Conservation (phyloP, 2,797 vertebrate genomes). For the Tapera naevia region DNA sequence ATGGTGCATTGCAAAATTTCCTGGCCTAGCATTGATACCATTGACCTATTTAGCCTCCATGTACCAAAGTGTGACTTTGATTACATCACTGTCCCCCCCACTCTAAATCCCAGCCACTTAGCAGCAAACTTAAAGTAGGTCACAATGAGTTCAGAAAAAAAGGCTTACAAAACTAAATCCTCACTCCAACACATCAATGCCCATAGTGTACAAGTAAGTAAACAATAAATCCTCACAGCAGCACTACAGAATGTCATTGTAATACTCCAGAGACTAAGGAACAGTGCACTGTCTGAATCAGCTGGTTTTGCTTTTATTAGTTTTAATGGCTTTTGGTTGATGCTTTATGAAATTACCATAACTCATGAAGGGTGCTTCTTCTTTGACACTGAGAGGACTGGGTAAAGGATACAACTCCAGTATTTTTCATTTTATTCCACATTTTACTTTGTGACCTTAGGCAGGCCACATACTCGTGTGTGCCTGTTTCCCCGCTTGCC, state of each 20-base stretch:
- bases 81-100: conserved; percentile 29
- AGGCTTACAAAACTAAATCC: conserved; percentile 6
- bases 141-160: conserved; percentile 22
- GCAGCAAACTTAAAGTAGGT: conserved; percentile 56
- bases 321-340: background rate
- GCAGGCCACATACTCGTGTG: background rate
- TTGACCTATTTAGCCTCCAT: conserved; percentile 30
- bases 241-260: background rate
- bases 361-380: background rate
- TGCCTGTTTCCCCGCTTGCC: background rate
- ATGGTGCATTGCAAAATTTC: background rate
- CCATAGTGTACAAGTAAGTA: background rate
- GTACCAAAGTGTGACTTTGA: conserved; percentile 5
- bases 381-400: background rate
- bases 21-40: background rate
- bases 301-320: background rate
- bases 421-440: background rate
- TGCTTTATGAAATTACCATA: background rate
- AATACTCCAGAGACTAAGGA: background rate
- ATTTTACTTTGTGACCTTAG: background rate
- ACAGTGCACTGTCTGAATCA: background rate
- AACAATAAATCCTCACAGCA: background rate
- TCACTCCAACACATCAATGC: background rate
- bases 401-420: background rate
- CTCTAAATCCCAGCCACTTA: conserved; percentile 50